A percentile compares a stretch with the other conserved stretches of the same genome.
These are phyloP conservation scores for Stegophylla sp. DNA, from an alignment of 2,888 invertebrate species.

Conservation along the genomic window DNA sequence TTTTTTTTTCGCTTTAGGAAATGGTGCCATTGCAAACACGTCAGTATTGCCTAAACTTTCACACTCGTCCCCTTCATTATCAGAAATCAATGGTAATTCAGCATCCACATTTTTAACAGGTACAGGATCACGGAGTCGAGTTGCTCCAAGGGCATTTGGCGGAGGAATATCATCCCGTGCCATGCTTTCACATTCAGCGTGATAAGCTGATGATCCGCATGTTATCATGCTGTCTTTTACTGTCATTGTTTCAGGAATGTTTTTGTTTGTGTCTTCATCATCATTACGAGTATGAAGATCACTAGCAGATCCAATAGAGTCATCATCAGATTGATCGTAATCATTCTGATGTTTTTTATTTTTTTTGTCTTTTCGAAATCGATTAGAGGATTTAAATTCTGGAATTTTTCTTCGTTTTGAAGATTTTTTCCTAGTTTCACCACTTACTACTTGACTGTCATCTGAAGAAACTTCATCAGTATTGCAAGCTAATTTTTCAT, in stretches of 20 bases:
- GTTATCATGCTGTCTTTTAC: slow-evolving; percentile 73
- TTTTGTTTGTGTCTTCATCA: slow-evolving; percentile 66
- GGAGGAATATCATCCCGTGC: slow-evolving; percentile 62
- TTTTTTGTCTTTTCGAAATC: slow-evolving; percentile 54
- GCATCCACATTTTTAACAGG: slow-evolving; percentile 66
- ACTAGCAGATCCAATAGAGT: slow-evolving; percentile 77
- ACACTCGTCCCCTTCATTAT: slow-evolving; percentile 67
- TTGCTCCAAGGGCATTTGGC: slow-evolving; percentile 42
- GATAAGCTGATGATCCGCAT: slow-evolving; percentile 75
- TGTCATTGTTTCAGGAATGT: slow-evolving; percentile 68
- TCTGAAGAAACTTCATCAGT: slow-evolving; percentile 69
- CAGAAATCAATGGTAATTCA: slow-evolving; percentile 76
- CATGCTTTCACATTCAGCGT: slow-evolving; percentile 76
- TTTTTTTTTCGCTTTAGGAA: slow-evolving; percentile 65
- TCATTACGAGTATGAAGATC: slow-evolving; percentile 71
- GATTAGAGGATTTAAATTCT: slow-evolving; percentile 51
- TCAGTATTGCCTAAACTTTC: slow-evolving; percentile 65
- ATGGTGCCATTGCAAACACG: slow-evolving; percentile 77
- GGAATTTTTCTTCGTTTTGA: slow-evolving; percentile 54
- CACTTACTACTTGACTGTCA: slow-evolving; percentile 66
- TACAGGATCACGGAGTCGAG: slow-evolving; percentile 41
- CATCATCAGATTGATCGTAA: slow-evolving; percentile 66
- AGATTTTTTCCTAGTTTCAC: slow-evolving; percentile 53
- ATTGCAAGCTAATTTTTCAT: slow-evolving; percentile 75
- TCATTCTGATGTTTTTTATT: slow-evolving; percentile 56